Conservation (phyloP, 2,888 invertebrate genomes). For the Clunio marinus region DNA sequence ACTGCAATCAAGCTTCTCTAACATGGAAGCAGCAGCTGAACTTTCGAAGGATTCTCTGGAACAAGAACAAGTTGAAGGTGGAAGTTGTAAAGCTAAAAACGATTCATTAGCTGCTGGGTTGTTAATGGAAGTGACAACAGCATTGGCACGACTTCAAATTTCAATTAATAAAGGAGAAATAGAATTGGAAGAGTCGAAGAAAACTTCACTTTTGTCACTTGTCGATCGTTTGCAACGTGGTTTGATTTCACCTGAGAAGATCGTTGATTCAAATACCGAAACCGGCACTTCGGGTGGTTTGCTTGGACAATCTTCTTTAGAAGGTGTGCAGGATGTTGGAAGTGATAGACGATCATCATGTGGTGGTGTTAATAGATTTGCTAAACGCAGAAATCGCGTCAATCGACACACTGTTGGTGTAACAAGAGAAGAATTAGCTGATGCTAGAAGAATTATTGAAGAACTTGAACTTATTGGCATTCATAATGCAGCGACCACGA, state of each 20-base stretch:
- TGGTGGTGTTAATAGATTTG: constrained; percentile 51
- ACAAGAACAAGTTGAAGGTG: neutral
- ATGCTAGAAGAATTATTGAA: constrained; percentile 71
- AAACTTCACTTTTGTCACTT: constrained; percentile 61
- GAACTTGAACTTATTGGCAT: constrained; percentile 54
- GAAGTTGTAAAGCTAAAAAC: constrained; percentile 48
- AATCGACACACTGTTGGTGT: constrained; percentile 79
- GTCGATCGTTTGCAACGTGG: constrained; percentile 67
- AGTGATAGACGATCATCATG: constrained; percentile 46
- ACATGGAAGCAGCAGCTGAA: constrained; percentile 49
- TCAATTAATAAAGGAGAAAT: constrained; percentile 61
- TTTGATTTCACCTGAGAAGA: constrained; percentile 49
- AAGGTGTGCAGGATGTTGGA: constrained; percentile 43
- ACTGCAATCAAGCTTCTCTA: constrained; percentile 47
- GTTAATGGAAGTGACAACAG: constrained; percentile 71
- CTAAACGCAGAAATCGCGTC: constrained; percentile 59
- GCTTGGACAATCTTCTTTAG: constrained; percentile 43
- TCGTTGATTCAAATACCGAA: constrained; percentile 43
- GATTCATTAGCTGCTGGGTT: constrained; percentile 54
- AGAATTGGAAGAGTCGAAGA: constrained; percentile 53
- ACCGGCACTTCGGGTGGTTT: neutral
- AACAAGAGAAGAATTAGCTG: constrained; percentile 72
- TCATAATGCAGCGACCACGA: constrained; percentile 40
- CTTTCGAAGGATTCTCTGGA: constrained; percentile 39
- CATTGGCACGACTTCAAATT: constrained; percentile 68